phyloP scores from a whole-genome alignment of 2,113 vertebrate genomes.

The Ploceus nigricollis region DNA sequence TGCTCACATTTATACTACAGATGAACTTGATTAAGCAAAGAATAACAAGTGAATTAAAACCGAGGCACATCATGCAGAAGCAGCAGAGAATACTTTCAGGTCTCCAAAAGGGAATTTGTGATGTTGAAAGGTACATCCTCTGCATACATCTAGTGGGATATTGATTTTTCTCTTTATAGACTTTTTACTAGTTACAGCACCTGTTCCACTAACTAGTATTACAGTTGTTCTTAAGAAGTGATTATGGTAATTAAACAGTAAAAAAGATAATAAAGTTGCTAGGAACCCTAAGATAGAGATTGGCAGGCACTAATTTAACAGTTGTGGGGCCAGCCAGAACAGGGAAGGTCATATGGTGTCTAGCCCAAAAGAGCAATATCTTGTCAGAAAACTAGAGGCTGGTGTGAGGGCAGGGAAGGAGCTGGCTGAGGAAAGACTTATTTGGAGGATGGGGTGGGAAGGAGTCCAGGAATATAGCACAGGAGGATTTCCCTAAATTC shows the following conservation, averaged over 20 bases:
- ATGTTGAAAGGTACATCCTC: neutral
- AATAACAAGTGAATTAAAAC: constrained; percentile 57
- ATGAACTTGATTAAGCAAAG: constrained; percentile 62
- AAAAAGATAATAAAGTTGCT: neutral
- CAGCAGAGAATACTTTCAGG: neutral
- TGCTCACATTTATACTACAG: constrained; percentile 54
- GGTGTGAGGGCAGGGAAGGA: neutral
- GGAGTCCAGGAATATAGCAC: neutral
- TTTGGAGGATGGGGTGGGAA: neutral
- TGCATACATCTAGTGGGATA: neutral
- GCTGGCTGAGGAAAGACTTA: neutral
- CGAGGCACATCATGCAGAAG: neutral
- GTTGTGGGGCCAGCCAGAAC: neutral
- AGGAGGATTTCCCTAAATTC: neutral
- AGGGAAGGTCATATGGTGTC: neutral
- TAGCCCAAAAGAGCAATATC: neutral
- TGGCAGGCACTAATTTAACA: neutral
- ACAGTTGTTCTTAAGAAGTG: neutral
- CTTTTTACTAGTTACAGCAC: neutral
- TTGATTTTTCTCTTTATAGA: neutral
- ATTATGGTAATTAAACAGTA: neutral
- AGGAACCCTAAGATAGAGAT: neutral
- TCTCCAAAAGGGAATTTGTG: neutral
- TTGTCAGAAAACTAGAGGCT: neutral
- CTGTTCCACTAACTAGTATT: neutral